These are phyloP conservation scores for Ricordea florida DNA, from an alignment of 92 coral and sea anemone species.

Conservation along the genomic window DNA sequence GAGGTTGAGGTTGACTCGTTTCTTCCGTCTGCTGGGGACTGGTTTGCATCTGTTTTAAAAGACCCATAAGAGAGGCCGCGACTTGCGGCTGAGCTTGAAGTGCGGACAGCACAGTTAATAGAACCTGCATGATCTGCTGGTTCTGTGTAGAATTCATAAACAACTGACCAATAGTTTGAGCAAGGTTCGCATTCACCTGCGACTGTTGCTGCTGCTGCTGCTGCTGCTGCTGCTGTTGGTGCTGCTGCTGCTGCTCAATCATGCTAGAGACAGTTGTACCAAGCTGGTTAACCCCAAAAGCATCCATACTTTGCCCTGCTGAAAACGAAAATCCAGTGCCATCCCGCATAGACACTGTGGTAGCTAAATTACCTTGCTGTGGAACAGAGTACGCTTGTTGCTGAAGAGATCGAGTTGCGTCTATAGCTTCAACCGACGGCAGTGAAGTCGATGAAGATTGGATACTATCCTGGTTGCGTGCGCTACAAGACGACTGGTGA, in stretches of 20 bases:
- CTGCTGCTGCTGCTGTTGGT: no score
- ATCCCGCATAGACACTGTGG: no score
- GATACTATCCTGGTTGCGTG: background rate
- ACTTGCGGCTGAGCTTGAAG: constrained; percentile 67
- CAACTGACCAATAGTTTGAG: constrained; percentile 8
- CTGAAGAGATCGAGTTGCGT: no score
- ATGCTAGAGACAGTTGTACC: background rate
- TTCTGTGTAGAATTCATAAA: constrained; percentile 59
- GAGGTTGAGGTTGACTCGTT: background rate
- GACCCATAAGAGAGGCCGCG: constrained; percentile 45
- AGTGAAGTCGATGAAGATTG: no score
- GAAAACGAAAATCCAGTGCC: no score
- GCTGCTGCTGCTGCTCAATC: background rate
- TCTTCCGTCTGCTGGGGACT: background rate
- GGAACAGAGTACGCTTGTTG: no score
- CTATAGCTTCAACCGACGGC: no score
- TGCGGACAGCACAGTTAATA: constrained; percentile 55
- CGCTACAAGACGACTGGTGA: background rate
- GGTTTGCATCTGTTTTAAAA: constrained; percentile 58
- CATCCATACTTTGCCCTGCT: background rate
- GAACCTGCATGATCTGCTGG: constrained; percentile 61
- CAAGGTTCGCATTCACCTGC: constrained; percentile 9
- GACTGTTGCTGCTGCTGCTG: constrained; percentile 17
- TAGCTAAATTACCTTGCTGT: no score
- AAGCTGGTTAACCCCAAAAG: constrained; percentile 5